These are phyloP conservation scores for Columba livia DNA, from an alignment of 2,113 vertebrate species.

Conservation along the genomic window DNA sequence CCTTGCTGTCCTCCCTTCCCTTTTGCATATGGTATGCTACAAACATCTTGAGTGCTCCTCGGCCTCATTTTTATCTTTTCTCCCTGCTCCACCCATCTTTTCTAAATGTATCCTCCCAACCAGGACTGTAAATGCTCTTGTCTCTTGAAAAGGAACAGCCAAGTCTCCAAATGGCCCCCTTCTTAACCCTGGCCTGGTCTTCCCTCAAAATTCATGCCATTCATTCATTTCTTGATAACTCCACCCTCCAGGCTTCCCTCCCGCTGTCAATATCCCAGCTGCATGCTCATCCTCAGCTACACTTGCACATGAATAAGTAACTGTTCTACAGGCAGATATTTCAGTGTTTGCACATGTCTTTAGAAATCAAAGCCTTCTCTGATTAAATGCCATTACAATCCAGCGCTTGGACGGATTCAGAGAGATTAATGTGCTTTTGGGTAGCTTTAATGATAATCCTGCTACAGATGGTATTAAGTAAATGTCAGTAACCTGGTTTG, in stretches of 20 bases:
- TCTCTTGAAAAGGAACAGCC: neutral
- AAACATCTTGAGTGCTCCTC: neutral
- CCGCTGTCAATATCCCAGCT: neutral
- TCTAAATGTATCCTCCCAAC: neutral
- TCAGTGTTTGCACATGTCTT: constrained; percentile 67
- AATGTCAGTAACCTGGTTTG: constrained; percentile 70
- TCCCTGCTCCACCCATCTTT: neutral
- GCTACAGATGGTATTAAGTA: constrained; percentile 61
- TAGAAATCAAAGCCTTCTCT: constrained; percentile 74
- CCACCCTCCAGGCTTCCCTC: neutral
- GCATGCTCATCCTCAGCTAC: neutral
- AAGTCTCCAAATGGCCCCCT: neutral
- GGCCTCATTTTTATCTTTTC: neutral
- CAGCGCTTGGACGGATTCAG: constrained; percentile 56
- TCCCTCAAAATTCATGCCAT: neutral
- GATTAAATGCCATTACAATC: constrained; percentile 70
- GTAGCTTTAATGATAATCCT: constrained; percentile 66
- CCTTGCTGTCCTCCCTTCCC: neutral
- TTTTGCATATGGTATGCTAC: neutral
- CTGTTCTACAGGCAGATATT: constrained; percentile 53
- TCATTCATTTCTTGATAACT: neutral
- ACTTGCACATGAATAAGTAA: constrained; percentile 56
- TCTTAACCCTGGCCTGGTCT: neutral
- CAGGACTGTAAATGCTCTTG: neutral
- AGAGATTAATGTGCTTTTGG: constrained; percentile 69